Conservation (phyloP, 1,140 invertebrate species). For the Musca vetustissima region DNA sequence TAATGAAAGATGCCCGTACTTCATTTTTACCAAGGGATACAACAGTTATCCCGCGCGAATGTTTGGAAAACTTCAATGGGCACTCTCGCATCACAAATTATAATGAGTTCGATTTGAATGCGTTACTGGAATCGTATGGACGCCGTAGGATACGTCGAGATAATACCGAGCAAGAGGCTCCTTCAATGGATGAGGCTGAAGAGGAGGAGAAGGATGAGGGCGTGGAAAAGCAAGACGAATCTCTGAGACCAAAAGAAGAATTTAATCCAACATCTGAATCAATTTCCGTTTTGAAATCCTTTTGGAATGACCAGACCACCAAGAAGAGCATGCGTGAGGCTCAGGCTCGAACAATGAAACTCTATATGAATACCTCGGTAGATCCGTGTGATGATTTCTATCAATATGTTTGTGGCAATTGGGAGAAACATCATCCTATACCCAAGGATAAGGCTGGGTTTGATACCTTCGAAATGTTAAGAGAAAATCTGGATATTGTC, state of each 20-base stretch:
- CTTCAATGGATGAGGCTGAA: neutral
- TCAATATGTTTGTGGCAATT: constrained; percentile 86
- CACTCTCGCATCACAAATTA: neutral
- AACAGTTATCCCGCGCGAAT: constrained; percentile 39
- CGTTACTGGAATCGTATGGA: constrained; percentile 2
- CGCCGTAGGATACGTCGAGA: neutral
- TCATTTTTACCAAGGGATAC: constrained; percentile 48
- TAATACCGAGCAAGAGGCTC: neutral
- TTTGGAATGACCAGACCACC: constrained; percentile 60
- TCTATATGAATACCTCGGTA: constrained; percentile 73
- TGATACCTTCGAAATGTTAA: constrained; percentile 80
- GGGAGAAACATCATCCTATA: constrained; percentile 80
- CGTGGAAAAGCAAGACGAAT: no score
- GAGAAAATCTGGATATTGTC: constrained; percentile 72
- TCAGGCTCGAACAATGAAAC: constrained; percentile 69
- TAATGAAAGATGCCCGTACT: constrained; percentile 53
- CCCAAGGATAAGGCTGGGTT: constrained; percentile 80
- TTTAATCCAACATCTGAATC: constrained; percentile 28
- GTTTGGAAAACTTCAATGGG: constrained; percentile 29
- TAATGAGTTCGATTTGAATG: constrained; percentile 13
- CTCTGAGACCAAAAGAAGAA: no score
- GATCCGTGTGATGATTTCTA: constrained; percentile 93
- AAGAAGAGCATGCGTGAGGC: constrained; percentile 58
- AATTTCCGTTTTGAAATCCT: constrained; percentile 48
- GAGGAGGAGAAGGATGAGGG: neutral